Evolutionary conservation across 2,888 invertebrate species (phyloP).

Genomic region (Drosophila robusta): DNA sequence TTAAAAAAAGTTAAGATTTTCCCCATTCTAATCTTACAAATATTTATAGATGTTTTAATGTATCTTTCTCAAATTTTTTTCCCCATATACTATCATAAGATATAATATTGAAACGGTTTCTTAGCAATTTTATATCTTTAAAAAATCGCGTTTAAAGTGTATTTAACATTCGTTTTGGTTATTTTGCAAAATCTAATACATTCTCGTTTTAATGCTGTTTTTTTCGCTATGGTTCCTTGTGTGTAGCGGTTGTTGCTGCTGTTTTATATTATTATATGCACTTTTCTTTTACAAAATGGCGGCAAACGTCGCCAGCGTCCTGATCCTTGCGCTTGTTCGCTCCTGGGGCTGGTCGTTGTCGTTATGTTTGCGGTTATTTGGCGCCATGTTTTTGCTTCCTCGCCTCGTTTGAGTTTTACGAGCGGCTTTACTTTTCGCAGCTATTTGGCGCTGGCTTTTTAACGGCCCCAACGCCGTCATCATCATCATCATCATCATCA

Average conservation of each 20-base stretch:
- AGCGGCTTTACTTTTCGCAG: constrained; percentile 81
- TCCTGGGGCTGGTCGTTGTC: constrained; percentile 44
- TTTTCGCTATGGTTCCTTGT: constrained; percentile 58
- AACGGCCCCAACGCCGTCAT: constrained; percentile 56
- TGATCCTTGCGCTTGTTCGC: constrained; percentile 44
- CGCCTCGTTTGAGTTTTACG: constrained; percentile 81
- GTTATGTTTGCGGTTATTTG: constrained; percentile 82
- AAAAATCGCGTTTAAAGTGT: constrained; percentile 7
- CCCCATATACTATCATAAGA: no score
- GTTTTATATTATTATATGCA: constrained; percentile 79
- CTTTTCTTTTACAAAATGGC: constrained; percentile 81
- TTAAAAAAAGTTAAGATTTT: no score
- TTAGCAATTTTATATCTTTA: background rate
- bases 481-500: constrained; percentile 23
- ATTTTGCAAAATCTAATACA: background rate
- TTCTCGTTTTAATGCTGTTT: constrained; percentile 64
- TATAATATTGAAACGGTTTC: no score
- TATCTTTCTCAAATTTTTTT: no score
- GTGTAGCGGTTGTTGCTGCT: constrained; percentile 53
- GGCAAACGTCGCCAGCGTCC: constrained; percentile 75
- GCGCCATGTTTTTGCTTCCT: constrained; percentile 78
- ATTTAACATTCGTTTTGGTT: constrained; percentile 17
- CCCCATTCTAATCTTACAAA: no score
- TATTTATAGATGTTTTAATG: no score
- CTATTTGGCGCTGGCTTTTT: constrained; percentile 78